Conservation (phyloP, 2,888 invertebrate genomes). For the Uloborus plumipes region DNA sequence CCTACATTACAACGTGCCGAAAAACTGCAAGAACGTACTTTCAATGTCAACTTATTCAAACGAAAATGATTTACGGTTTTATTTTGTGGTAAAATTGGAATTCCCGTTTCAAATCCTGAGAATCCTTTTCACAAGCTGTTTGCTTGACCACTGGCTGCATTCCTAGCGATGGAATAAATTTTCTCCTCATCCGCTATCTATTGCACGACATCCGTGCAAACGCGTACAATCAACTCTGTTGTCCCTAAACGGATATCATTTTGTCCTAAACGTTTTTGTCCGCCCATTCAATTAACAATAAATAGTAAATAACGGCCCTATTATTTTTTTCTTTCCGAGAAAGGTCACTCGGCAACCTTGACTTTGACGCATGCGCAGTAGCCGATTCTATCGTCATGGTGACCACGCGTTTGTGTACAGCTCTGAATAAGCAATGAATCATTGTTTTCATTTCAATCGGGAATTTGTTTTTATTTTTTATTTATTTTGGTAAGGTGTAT, state of each 20-base stretch:
- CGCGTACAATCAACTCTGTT: constrained; percentile 10
- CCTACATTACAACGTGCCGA: too few species aligned
- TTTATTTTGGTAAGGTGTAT: too few species aligned
- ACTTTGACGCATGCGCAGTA: constrained; percentile 23
- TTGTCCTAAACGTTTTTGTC: constrained; percentile 48
- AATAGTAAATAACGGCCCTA: constrained; percentile 46
- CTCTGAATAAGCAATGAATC: too few species aligned
- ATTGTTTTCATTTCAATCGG: too few species aligned
- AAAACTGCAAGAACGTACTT: too few species aligned
- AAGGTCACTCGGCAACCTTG: constrained; percentile 57
- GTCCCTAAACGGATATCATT: constrained; percentile 39
- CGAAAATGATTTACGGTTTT: too few species aligned
- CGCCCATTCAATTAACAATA: constrained; percentile 55
- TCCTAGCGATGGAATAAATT: constrained; percentile 10
- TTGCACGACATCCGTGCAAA: constrained; percentile 14
- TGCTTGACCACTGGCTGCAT: too few species aligned
- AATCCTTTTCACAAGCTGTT: too few species aligned
- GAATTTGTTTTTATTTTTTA: too few species aligned
- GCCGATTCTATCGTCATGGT: constrained; percentile 23
- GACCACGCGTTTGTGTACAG: constrained; percentile 37
- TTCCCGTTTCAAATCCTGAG: too few species aligned
- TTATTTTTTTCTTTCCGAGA: constrained; percentile 16
- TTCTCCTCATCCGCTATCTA: constrained; percentile 31
- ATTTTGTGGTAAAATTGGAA: too few species aligned
- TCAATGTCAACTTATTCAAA: too few species aligned